Conservation (phyloP, 2,888 invertebrate species). For the Schizotus pectinicornis region DNA sequence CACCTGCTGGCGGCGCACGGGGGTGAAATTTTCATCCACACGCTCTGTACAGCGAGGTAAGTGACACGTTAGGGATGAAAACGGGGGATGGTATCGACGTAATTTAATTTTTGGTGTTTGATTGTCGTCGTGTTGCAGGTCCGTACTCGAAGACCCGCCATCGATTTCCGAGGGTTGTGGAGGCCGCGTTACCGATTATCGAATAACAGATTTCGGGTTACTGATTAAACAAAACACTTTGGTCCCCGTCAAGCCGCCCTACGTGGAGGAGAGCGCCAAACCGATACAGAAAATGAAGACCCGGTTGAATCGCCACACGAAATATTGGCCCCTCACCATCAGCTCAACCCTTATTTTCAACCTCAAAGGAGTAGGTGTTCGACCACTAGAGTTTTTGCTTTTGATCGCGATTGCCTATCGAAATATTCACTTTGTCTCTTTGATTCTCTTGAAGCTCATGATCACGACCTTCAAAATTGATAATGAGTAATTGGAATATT, state of each 20-base stretch:
- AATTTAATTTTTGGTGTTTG: background rate
- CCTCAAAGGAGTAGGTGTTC: slow-evolving; percentile 60
- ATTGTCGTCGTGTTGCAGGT: slow-evolving; percentile 57
- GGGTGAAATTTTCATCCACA: slow-evolving; percentile 95
- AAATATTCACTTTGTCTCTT: no score
- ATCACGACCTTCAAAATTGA: no score
- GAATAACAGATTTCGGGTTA: slow-evolving; percentile 83
- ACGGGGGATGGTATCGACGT: no score
- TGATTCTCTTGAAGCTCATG: no score
- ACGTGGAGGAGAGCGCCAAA: slow-evolving; percentile 57
- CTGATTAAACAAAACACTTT: slow-evolving; percentile 86
- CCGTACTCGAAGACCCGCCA: slow-evolving; percentile 92
- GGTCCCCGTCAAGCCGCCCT: slow-evolving; percentile 68
- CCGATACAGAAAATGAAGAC: slow-evolving; percentile 70
- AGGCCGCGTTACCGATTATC: slow-evolving; percentile 91
- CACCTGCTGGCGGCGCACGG: slow-evolving; percentile 94
- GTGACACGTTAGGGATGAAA: no score
- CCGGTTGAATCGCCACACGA: slow-evolving; percentile 77
- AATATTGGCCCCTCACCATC: slow-evolving; percentile 89
- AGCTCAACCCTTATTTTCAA: slow-evolving; percentile 89
- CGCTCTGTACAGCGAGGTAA: slow-evolving; percentile 75
- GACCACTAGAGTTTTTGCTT: no score
- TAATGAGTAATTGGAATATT: no score
- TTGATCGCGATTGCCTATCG: no score
- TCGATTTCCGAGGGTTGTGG: slow-evolving; percentile 95